Evolutionary conservation across 2,113 vertebrate genomes (phyloP), one percentile per base, ranked within the genome.

Genomic region (Mastomys coucha): DNA sequence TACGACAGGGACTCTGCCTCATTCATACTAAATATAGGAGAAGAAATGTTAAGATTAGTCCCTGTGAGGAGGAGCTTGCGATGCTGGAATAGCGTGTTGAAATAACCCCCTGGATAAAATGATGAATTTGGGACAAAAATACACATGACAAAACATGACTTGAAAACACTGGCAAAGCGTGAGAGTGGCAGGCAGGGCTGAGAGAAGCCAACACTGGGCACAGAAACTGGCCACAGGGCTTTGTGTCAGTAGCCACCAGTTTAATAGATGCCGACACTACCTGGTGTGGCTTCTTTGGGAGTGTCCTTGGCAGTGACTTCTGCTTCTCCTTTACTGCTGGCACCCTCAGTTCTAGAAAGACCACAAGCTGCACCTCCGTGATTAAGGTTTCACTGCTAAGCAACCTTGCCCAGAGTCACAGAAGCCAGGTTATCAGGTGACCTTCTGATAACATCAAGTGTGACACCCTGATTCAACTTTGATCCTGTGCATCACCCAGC

Each of bases 51-150:
- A 60, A 45, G 36, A 0, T 6, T 1, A 51, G 17, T 10, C 16
- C 20, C 20, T 13, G 0, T 0, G 10, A 33, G n/a, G 10, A 33
- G n/a, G 19, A 77, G 28, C 33, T 51, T 1, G 12, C 2, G 6
- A 16, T 17, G 22, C 56, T 4, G 51, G 88, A 36, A 19, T 19
- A 3, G 7, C 6, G 8, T 65, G 88, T 36, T 4, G 33, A 36
- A 42, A 51, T 20, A 31, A 72, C n/a, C 33, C 45, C 42, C 8
- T 1, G 7, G 78, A 28, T 3, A 16, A 28, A n/a, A 12, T 31
- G 45, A 78, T 53, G 16, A 31, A 16, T 73, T 53, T 78, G 8
- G 12, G 45, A n/a, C 36, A 65, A 16, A 82, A 60, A 77, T 2
- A 26, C 3, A 26, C 33, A 33, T 42, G 45, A 42, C 53, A 42